Evolutionary conservation across 1,140 invertebrate genomes (phyloP), one percentile per base, ranked within the genome.

Genomic region (Heliconius melpomene): DNA sequence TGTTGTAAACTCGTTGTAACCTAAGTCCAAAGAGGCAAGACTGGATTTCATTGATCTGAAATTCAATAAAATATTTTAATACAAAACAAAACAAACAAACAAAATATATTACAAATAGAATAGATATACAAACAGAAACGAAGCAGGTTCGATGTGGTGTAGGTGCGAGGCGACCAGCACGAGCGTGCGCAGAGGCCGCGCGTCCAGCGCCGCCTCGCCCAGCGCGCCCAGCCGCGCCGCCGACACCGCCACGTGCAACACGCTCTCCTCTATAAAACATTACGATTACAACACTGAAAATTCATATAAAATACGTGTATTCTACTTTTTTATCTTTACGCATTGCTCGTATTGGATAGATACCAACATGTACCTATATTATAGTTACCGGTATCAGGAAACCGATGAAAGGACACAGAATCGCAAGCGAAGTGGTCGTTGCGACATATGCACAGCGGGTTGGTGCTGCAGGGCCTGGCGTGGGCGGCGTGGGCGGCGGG

Each of bases 11-110:
- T 96, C 95, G 87, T 97, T 97, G 89, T 96, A 96, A 80, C 96
- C 96, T 60, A 97, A 91, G 90, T 97, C 97, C 84, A 97, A 85
- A 5, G 96, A 96, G 29, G 95, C 95, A 32, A 97, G 91, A 74
- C 94, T 95, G 72, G 95, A 91, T 50, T 90, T 88, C 93, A 96
- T 95, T 11, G 95, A 95, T 84, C 96, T 96, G 91, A 46, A 91
- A 94, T 79, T 3, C 8, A 26, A 66, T 16, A 66, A 23, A 57
- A n/a, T 7, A 8, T 11, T 57, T 3, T 36, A 36, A 36, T 36
- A 36, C 32, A 36, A 7, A 36, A 36, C 5, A 36, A 6, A 46
- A 40, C 40, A 46, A 16, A 13, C 0, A 46, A 16, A 16, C 3
- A 16, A 46, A 16, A 46, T 46, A 23, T 66, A 29, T 26, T 16